These are phyloP conservation scores for Luffia ferchaultella DNA, from an alignment of 2,888 invertebrate species.

Conservation along the genomic window DNA sequence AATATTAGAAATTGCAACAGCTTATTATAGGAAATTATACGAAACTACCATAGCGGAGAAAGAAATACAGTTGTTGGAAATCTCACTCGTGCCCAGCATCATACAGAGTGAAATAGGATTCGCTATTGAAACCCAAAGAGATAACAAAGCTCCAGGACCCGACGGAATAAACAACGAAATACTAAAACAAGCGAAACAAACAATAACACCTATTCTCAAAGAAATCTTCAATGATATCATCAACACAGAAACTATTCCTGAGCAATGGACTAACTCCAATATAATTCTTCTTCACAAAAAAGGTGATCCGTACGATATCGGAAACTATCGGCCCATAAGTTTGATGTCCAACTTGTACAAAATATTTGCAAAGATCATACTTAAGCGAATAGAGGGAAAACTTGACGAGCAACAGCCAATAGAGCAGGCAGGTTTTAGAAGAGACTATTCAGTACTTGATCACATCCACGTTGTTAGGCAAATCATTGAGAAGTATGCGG, in stretches of 20 bases:
- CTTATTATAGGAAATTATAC: slow-evolving; percentile 1
- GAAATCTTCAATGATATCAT: slow-evolving; percentile 15
- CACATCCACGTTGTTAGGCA: slow-evolving; percentile 17
- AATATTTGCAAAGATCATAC: slow-evolving; percentile 18
- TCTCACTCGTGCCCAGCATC: background rate
- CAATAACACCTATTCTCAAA: slow-evolving; percentile 6
- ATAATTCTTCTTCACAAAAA: too few relatives aligned
- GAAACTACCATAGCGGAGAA: background rate
- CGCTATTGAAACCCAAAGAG: slow-evolving; percentile 8
- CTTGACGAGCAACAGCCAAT: slow-evolving; percentile 17
- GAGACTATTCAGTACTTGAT: slow-evolving; percentile 14
- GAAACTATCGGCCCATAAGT: slow-evolving; percentile 18
- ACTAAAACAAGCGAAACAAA: slow-evolving; percentile 3
- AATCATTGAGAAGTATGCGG: slow-evolving; percentile 3
- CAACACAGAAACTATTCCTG: slow-evolving; percentile 7
- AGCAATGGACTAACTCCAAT: slow-evolving; percentile 14
- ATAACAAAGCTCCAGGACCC: slow-evolving; percentile 7
- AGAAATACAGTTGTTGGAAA: background rate
- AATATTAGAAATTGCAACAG: background rate
- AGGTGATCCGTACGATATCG: slow-evolving; percentile 14
- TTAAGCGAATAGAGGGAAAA: slow-evolving; percentile 9
- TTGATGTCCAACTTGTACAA: slow-evolving; percentile 21
- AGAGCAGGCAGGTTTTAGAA: slow-evolving; percentile 18
- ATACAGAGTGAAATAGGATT: slow-evolving; percentile 3
- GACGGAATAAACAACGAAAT: slow-evolving; percentile 10